Base-by-base conservation (phyloP, 2,888 invertebrate species). In the Strigamia transsilvanica region DNA sequence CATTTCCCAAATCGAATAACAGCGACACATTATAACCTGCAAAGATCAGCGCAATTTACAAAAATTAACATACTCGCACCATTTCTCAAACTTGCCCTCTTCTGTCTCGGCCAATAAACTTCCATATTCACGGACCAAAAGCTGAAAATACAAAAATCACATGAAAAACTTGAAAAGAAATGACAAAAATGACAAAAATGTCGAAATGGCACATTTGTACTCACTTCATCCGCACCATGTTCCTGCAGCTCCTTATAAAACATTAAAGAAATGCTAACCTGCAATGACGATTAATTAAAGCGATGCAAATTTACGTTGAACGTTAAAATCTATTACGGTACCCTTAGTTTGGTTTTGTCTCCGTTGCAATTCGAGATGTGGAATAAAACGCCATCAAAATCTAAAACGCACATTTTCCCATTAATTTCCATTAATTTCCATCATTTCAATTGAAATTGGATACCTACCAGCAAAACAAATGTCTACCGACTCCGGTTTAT, bases 301-400 rank as follows among this genome's bases (percentile, higher is more conserved):
- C 34, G n/a, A 32, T 2, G 27, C 23, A 77, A 15, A 27, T 78
- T 78, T 5, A 32, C 12, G 78, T 13, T 38, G 3, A 41, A 18
- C n/a, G n/a, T n/a, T n/a, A n/a, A n/a, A n/a, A n/a, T n/a, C n/a
- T n/a, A n/a, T n/a, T 78, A 34, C 89, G 94, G 92, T 90, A 99
- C 98, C 91, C 95, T 93, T 90, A 99, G 93, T 93, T 98, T 98
- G 87, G 94, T 94, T 91, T 97, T 98, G 89, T 99, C 98, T 87
- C 94, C 94, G 90, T 96, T 94, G 87, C 96, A 91, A 91, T 98
- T 99, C 84, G 98, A 98, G 90, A 99, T 94, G 90, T 98, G 98
- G 91, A 97, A 99, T 85, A 99, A 90, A 84, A 97, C 99, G 86
- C 99, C 99, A 91, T 99, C 99, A 90, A 99, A 99, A 91, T 99